Percentiles rank a stretch among this genome's conserved stretches.
These are phyloP conservation scores for Ophiodon elongatus DNA, from an alignment of 2,113 vertebrate genomes.

Conservation along the genomic window DNA sequence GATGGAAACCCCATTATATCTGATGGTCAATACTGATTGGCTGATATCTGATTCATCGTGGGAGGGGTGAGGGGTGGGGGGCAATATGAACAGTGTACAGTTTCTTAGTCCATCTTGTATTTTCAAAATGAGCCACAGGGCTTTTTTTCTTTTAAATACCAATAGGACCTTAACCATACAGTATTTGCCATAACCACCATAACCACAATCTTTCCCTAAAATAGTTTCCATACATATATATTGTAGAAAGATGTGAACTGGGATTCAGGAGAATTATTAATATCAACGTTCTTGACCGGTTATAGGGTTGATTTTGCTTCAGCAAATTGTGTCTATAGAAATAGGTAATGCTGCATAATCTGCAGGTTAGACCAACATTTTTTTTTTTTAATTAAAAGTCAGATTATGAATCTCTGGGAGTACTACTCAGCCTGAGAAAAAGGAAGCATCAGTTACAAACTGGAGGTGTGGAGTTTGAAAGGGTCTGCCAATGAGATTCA, in stretches of 20 bases:
- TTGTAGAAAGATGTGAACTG: background rate
- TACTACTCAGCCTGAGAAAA: background rate
- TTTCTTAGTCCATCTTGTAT: background rate
- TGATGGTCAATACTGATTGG: background rate
- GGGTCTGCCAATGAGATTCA: background rate
- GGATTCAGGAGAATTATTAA: too few relatives aligned
- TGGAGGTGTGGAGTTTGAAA: background rate
- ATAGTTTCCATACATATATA: background rate
- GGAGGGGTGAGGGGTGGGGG: background rate
- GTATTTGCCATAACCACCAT: background rate
- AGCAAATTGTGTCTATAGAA: too few relatives aligned
- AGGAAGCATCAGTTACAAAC: too few relatives aligned
- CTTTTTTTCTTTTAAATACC: background rate
- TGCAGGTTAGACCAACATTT: too few relatives aligned
- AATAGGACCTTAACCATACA: background rate
- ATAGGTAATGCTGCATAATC: background rate
- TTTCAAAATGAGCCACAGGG: background rate
- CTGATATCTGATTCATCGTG: background rate
- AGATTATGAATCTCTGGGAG: background rate
- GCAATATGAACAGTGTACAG: background rate
- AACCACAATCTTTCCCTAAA: background rate
- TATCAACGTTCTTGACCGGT: background rate
- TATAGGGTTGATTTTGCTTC: background rate
- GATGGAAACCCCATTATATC: background rate
- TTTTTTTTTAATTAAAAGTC: too few relatives aligned